Conservation (phyloP, 1,140 invertebrate species). For the Aphidius ervi region DNA sequence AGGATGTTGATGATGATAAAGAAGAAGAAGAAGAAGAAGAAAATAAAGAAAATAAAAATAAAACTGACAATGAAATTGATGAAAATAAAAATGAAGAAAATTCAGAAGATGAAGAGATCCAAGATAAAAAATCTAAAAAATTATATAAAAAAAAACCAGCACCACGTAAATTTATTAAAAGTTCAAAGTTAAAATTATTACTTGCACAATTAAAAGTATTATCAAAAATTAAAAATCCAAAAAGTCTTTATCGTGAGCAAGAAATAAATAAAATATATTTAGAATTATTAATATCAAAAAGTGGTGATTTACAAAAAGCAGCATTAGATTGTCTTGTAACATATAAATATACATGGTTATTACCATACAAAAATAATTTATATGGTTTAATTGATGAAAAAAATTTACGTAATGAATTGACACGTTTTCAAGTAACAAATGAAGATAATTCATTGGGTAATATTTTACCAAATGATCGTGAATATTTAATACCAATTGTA, state of each 20-base stretch:
- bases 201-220: conserved; percentile 73
- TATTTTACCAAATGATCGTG: conserved; percentile 69
- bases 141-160: conserved; percentile 6
- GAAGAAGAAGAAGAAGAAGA: conserved; percentile 41
- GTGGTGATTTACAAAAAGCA: conserved; percentile 74
- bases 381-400: conserved; percentile 79
- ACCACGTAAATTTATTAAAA: conserved; percentile 38
- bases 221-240: conserved; percentile 75
- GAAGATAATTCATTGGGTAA: conserved; percentile 54
- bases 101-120: conserved; percentile 2
- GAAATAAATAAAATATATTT: conserved; percentile 72
- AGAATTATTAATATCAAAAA: conserved; percentile 74
- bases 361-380: conserved; percentile 74
- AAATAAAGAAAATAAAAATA: conserved; percentile 24
- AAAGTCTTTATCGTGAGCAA: conserved; percentile 69
- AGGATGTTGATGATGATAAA: conserved; percentile 32
- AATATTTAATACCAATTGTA: conserved; percentile 73
- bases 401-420: conserved; percentile 79
- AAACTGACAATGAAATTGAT: conserved; percentile 14
- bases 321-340: conserved; percentile 80
- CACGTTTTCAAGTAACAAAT: conserved; percentile 71
- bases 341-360: conserved; percentile 75
- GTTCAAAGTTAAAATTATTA: conserved; percentile 61
- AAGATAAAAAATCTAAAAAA: not conserved
- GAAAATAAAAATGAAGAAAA: conserved; percentile 29